These are phyloP conservation scores for Yponomeuta malinellus DNA, from an alignment of 2,888 invertebrate genomes.

Conservation along the genomic window DNA sequence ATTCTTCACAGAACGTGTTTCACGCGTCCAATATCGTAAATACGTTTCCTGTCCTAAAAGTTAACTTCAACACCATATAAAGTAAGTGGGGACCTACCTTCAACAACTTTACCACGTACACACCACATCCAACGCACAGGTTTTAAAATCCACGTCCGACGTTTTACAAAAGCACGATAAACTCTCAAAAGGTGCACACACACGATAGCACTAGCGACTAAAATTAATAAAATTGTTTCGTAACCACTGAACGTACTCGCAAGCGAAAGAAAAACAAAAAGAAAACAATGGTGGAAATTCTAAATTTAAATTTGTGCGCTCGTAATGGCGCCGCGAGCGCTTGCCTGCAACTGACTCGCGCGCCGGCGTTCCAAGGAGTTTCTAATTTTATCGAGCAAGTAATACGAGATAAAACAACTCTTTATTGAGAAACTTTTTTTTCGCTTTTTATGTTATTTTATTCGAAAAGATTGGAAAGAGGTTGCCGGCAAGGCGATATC, in stretches of 20 bases:
- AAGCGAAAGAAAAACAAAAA: constrained; percentile 36
- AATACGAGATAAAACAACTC: constrained; percentile 72
- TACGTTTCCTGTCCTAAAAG: constrained; percentile 20
- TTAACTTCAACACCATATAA: constrained; percentile 16
- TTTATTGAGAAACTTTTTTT: constrained; percentile 56
- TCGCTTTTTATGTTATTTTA: constrained; percentile 33
- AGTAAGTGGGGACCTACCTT: constrained; percentile 38
- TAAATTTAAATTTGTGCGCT: constrained; percentile 31
- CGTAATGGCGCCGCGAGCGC: constrained; percentile 36
- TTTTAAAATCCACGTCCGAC: constrained; percentile 27
- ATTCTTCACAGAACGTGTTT: constrained; percentile 12
- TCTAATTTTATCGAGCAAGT: constrained; percentile 71
- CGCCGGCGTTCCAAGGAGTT: constrained; percentile 26
- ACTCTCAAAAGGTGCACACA: constrained; percentile 31
- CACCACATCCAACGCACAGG: constrained; percentile 39
- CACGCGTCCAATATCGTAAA: constrained; percentile 8
- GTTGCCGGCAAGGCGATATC: constrained; percentile 8
- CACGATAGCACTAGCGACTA: constrained; percentile 45
- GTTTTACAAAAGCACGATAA: constrained; percentile 31
- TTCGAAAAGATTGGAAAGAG: constrained; percentile 21
- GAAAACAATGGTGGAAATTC: constrained; percentile 35
- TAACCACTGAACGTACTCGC: constrained; percentile 34
- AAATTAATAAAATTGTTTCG: constrained; percentile 39
- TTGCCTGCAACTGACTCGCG: constrained; percentile 32
- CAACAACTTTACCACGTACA: constrained; percentile 39